These are phyloP conservation scores for Zaprionus africanus DNA, from an alignment of 1,140 invertebrate genomes.

Conservation along the genomic window DNA sequence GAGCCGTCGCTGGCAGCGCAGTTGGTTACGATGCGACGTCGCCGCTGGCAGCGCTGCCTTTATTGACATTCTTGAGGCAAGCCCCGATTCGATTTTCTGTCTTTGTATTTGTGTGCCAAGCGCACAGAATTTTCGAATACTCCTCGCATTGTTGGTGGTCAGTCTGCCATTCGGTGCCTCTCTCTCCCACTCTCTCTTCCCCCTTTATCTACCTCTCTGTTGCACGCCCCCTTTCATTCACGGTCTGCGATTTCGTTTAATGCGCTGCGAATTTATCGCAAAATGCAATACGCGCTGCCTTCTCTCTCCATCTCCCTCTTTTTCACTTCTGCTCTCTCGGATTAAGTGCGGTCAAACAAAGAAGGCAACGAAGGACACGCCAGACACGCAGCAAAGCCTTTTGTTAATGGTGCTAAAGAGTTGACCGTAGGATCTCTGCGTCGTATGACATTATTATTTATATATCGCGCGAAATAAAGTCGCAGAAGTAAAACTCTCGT, in stretches of 20 bases:
- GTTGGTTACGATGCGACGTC: constrained; percentile 9
- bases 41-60: constrained; percentile 35
- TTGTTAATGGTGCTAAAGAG: constrained; percentile 79
- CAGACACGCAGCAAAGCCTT: constrained; percentile 51
- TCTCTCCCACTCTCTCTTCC: background rate
- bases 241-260: constrained; percentile 50
- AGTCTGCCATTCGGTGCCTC: constrained; percentile 11
- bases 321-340: constrained; percentile 20
- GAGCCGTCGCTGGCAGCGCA: background rate
- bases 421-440: constrained; percentile 47
- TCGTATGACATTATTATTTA: constrained; percentile 38
- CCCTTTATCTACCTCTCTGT: background rate
- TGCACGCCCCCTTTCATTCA: constrained; percentile 21
- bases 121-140: constrained; percentile 65
- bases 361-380: constrained; percentile 53
- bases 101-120: constrained; percentile 72
- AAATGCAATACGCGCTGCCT: constrained; percentile 61
- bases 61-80: constrained; percentile 70
- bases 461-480: constrained; percentile 18
- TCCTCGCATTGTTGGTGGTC: constrained; percentile 67
- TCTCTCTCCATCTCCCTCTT: background rate
- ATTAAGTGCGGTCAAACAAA: constrained; percentile 77
- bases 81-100: constrained; percentile 70
- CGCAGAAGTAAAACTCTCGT: constrained; percentile 30
- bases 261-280: constrained; percentile 74